Base-by-base conservation (phyloP, 2,113 vertebrate genomes). In the Salvelinus fontinalis region DNA sequence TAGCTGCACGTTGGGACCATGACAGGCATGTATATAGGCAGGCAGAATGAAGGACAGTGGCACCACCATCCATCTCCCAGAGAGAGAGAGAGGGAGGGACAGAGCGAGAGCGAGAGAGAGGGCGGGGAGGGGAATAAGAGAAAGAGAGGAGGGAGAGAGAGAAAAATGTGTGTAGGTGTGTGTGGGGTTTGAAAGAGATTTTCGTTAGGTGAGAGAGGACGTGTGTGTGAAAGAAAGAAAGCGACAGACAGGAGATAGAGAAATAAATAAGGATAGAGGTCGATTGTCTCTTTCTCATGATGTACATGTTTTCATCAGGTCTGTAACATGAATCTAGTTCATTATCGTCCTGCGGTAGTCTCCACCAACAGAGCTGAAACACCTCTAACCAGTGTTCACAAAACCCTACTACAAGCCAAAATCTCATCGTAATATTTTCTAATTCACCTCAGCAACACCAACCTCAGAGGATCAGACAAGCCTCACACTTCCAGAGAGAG, bases 11-110 rank as follows among this genome's bases (percentile, higher is more conserved):
- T 54, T 54, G 16, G 51, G 51, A 54, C 51, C 16, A 14, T 54
- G 51, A 54, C 51, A 54, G 51, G 16, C 81, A 29, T 82, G 60
- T 71, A 54, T 18, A 54, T 16, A 77, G 76, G 39, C 39, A 44
- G 39, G 29, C 2, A 62, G 39, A 62, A 9, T 65, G 76, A 79
- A 59, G 54, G 75, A 75, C 31, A 12, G 69, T 14, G 49, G 20
- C 51, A 48, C 39, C 9, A 0, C 9, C 39, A 44, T 44, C 39
- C 9, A 44, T 44, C 39, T 44, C 39, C 39, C 39, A 44, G 39
- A 44, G 8, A 44, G 34, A 39, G 34, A 39, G 39, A 9, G 39
- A 8, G 39, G 39, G 39, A 9, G 39, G 39, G 39, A 39, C 39
- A 39, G 39, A 9, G 39, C 11, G 39, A 9, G 39, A 11, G 39